These are phyloP conservation scores for Diachasma alloeum DNA, from an alignment of 1,140 invertebrate genomes.

Conservation along the genomic window DNA sequence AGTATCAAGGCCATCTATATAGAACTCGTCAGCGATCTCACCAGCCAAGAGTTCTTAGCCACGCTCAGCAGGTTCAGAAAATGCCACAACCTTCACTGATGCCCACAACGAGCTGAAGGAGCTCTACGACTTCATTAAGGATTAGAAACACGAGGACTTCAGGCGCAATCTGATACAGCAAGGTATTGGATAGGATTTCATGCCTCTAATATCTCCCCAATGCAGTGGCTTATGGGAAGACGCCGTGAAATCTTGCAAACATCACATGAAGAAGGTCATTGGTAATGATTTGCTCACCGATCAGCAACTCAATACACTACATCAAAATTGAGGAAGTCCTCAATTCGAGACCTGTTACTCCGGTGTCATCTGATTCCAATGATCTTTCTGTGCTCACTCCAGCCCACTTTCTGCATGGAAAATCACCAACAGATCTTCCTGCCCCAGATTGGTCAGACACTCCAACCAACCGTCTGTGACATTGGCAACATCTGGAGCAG, in stretches of 20 bases:
- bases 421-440: background rate
- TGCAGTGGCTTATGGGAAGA: background rate
- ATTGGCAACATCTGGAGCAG: background rate
- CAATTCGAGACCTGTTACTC: background rate
- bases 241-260: background rate
- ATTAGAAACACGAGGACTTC: slow-evolving; percentile 5
- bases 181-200: background rate
- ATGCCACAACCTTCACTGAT: slow-evolving; percentile 31
- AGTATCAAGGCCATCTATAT: background rate
- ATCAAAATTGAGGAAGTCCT: slow-evolving; percentile 1
- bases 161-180: background rate
- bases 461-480: background rate
- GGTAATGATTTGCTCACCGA: background rate
- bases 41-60: slow-evolving; percentile 40
- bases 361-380: background rate
- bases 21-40: background rate
- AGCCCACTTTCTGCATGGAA: background rate
- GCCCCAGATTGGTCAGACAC: background rate
- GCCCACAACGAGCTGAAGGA: no score
- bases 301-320: background rate
- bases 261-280: no score
- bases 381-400: no score
- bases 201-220: background rate
- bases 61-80: slow-evolving; percentile 36
- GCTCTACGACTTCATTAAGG: no score